Base-by-base conservation (phyloP, 2,113 vertebrate genomes). In the Ranitomeya variabilis region DNA sequence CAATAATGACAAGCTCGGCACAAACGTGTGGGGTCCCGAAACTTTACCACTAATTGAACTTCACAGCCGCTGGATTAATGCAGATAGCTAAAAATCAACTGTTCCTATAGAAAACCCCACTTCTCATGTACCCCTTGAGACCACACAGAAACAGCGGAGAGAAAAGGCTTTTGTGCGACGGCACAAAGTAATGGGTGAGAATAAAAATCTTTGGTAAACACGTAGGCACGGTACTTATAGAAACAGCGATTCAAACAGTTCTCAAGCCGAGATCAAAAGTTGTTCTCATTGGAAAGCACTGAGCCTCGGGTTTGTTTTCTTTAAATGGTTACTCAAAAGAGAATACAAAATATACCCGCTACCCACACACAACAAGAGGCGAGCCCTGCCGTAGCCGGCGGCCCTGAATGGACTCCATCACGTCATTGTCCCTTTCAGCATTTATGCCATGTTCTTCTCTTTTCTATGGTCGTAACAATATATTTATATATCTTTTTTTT, bases 121-220 rank as follows among this genome's bases (percentile, higher is more conserved):
- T 78, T 77, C 87, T 94, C 91, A 92, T 91, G 90, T 92, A 90
- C 91, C 93, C 91, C 93, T 54, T 2, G 90, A 92, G 95, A 96
- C 95, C 96, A 96, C 96, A 95, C 95, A 92, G 93, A 92, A 94
- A 91, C 91, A 91, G 45, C 23, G 88, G 84, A 31, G 60, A 89
- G 82, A 0, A 90, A 86, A 90, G 71, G 91, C 93, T 91, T 94
- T 93, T 93, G 92, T 92, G 90, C 4, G n/a, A 6, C 89, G 1
- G 0, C 87, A 92, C 16, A 93, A 93, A 91, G 79, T 91, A 89
- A 21, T 91, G 91, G 91, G 91, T 90, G 90, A 93, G 91, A 91
- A 91, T 69, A 91, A 91, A 92, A 92, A 93, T 92, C 92, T 91
- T 92, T 90, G 91, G 93, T 93, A 93, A 93, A 92, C 93, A 93